Base-by-base conservation (phyloP, 2,888 invertebrate genomes). In the Crossocerus cetratus region DNA sequence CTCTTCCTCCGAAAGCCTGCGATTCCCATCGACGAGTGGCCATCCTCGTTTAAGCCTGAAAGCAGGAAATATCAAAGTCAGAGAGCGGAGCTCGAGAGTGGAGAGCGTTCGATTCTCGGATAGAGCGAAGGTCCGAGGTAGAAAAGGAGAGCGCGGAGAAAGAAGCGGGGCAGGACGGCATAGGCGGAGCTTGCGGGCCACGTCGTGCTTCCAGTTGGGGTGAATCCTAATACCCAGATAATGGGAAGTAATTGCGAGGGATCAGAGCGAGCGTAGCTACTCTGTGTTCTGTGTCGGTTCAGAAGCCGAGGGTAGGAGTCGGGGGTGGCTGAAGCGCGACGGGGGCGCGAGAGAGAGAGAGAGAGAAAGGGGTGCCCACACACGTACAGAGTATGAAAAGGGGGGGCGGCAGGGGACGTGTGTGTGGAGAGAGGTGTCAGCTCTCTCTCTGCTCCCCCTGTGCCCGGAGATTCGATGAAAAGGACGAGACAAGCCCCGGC, bases 201-300 rank as follows among this genome's bases (percentile, higher is more conserved):
- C 83, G 84, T 83, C 86, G 85, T 85, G 87, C 87, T 87, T 85
- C 82, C 84, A 87, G 87, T 88, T 87, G 86, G 88, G 88, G 86
- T 86, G 89, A 88, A 90, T 90, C 90, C 89, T 90, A 90, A 90
- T 90, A 89, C 90, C 88, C 88, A 86, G 90, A 90, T 90, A 90
- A 90, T 90, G 89, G 90, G 88, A 87, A 89, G 89, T 90, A 90
- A 90, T 90, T 90, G 90, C 90, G 88, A 89, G 89, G 90, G 90
- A 90, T 90, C 89, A 89, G 89, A 88, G 88, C 86, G 85, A 86
- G 86, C 85, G 84, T 76, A 84, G 85, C 84, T 84, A 83, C 86
- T 87, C 84, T 83, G 64, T 77, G 69, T 77, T 87, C 84, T 83
- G 65, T 77, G 69, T 77, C 78, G 83, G 80, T 83, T 77, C 79